These are phyloP conservation scores for Pteropus rufus DNA, from an alignment of 2,797 vertebrate species.

Conservation along the genomic window DNA sequence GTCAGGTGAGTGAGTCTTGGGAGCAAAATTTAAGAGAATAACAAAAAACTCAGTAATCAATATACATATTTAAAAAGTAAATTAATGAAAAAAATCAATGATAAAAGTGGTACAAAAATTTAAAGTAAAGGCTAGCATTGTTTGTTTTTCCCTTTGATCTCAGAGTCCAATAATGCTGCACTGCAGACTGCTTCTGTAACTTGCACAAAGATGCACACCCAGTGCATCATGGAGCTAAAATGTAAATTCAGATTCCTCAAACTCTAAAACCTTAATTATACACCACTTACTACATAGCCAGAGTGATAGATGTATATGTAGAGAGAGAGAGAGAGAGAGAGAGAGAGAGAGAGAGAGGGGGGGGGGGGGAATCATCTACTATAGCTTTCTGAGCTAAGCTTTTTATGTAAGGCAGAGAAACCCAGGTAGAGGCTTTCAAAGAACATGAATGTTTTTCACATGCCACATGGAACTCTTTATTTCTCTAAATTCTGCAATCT, in stretches of 20 bases:
- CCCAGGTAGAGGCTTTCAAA: background rate
- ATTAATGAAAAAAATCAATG: background rate
- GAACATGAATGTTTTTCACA: background rate
- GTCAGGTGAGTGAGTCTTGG: background rate
- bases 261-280: background rate
- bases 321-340: too few species aligned
- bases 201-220: too few species aligned
- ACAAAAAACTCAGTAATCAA: background rate
- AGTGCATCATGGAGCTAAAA: background rate
- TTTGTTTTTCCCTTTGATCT: background rate
- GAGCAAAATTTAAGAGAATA: background rate
- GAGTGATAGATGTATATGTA: background rate
- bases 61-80: background rate
- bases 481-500: background rate
- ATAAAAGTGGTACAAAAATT: background rate
- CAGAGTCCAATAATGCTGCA: too few species aligned
- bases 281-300: too few species aligned
- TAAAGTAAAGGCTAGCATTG: background rate
- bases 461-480: too few species aligned
- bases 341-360: background rate
- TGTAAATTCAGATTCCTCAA: background rate
- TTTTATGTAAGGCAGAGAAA: background rate
- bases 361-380: accelerated
- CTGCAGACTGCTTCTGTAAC: background rate
- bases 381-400: background rate